These are phyloP conservation scores for Aporophyla nigra DNA, from an alignment of 2,888 invertebrate genomes.

Conservation along the genomic window DNA sequence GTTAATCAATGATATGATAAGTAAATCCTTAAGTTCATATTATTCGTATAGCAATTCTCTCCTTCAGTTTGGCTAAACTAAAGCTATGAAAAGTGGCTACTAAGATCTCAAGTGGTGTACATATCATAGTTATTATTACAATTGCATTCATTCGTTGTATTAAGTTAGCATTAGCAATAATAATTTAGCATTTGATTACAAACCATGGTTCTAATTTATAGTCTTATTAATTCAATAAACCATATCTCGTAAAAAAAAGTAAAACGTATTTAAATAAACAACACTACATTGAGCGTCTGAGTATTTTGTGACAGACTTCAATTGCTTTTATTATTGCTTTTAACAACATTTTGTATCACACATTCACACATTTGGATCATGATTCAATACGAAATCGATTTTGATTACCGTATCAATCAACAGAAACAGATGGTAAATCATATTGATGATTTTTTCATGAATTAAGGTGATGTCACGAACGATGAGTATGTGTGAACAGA, in stretches of 20 bases:
- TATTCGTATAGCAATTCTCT: background rate
- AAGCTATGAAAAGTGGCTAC: background rate
- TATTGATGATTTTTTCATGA: background rate
- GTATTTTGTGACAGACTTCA: slow-evolving; percentile 46
- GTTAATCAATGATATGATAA: background rate
- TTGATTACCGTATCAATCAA: background rate
- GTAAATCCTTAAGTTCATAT: background rate
- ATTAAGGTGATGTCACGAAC: background rate
- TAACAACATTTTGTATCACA: background rate
- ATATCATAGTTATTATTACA: background rate
- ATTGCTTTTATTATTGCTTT: slow-evolving; percentile 12
- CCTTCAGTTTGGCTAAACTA: background rate
- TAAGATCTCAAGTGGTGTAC: background rate
- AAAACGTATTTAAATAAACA: slow-evolving; percentile 12
- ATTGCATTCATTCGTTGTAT: slow-evolving; percentile 33
- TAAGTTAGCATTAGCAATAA: slow-evolving; percentile 12
- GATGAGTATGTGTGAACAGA: background rate
- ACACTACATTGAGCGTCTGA: slow-evolving; percentile 39
- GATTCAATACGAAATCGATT: background rate
- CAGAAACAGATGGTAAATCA: background rate
- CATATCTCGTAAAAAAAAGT: slow-evolving; percentile 1
- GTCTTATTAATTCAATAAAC: slow-evolving; percentile 14
- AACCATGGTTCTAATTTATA: slow-evolving; percentile 10
- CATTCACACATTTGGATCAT: background rate
- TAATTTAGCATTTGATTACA: slow-evolving; percentile 20